These are phyloP conservation scores for Metalampra italica DNA, from an alignment of 2,888 invertebrate species.

Conservation along the genomic window DNA sequence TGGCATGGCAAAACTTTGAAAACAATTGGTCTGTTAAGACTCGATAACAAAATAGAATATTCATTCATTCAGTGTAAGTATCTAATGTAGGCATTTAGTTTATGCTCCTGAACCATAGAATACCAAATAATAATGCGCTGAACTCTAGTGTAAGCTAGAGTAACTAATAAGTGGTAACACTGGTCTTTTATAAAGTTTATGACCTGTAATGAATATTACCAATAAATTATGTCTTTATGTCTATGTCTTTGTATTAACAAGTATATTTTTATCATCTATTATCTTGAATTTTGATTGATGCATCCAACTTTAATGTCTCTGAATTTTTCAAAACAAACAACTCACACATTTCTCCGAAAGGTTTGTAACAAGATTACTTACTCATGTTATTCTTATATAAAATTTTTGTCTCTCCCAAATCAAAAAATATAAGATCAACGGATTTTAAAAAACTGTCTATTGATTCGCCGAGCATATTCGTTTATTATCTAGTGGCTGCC, in stretches of 20 bases:
- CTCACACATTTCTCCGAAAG: background rate
- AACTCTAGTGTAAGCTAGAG: too few species aligned
- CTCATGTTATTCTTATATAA: background rate
- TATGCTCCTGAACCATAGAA: too few species aligned
- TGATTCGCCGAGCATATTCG: constrained; percentile 3
- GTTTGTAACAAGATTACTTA: background rate
- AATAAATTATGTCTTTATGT: too few species aligned
- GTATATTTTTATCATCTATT: background rate
- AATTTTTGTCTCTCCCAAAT: background rate
- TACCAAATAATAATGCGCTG: background rate
- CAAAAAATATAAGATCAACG: constrained; percentile 5
- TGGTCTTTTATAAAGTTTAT: too few species aligned
- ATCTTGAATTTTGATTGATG: background rate
- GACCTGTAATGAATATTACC: too few species aligned
- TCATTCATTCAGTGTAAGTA: too few species aligned
- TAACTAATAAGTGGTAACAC: too few species aligned
- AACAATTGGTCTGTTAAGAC: constrained; percentile 8
- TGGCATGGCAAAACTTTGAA: constrained; percentile 6
- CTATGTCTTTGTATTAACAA: background rate
- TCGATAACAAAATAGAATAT: constrained; percentile 5
- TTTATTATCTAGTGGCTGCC: background rate
- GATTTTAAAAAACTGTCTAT: constrained; percentile 6
- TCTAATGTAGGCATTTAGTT: too few species aligned
- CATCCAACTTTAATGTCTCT: too few species aligned
- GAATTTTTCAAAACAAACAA: background rate